Evolutionary conservation across 2,888 invertebrate species (phyloP), one percentile per base, ranked within the genome.

Genomic region (Aphidoletes aphidimyza): DNA sequence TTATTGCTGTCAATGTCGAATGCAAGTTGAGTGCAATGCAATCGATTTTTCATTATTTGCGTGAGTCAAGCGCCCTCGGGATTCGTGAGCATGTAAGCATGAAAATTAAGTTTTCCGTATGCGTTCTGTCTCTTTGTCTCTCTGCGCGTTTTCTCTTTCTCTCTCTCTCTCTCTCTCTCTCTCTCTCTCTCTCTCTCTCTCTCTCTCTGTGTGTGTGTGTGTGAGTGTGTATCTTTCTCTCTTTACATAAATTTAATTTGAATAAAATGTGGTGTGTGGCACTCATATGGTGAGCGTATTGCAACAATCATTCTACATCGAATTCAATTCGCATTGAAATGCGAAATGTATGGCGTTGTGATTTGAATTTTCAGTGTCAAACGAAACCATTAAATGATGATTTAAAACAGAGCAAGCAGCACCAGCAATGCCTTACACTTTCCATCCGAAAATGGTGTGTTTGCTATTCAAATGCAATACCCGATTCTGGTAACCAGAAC

Each of bases 1-100:
- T 69, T 69, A 69, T 69, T 69, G 69, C 69, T 69, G 30, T 69
- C 69, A 69, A 69, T 69, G 69, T 30, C 69, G 69, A 69, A 42
- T 42, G 42, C 14, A 6, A 14, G 14, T 9, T 42, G 42, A 42
- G 8, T 54, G 54, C 30, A 69, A 69, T 69, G 69, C 26, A 54
- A 17, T 26, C 47, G 17, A 11, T 17, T 47, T 47, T n/a, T 47
- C 2, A 47, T 47, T 47, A 17, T 47, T 47, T 47, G 47, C 2
- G 9, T 54, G 22, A 22, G n/a, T 54, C 3, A 54, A 54, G 3
- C 22, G 22, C 69, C 69, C 69, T 30, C 34, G 69, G 69, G 69
- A 69, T 34, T 69, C 14, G 22, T 54, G 54, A 1, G 22, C 42
- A n/a, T n/a, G n/a, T n/a, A n/a, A n/a, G 54, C 54, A 22, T 2